Conservation (phyloP, 2,797 vertebrate species). For the Rhinatrema bivittatum region DNA sequence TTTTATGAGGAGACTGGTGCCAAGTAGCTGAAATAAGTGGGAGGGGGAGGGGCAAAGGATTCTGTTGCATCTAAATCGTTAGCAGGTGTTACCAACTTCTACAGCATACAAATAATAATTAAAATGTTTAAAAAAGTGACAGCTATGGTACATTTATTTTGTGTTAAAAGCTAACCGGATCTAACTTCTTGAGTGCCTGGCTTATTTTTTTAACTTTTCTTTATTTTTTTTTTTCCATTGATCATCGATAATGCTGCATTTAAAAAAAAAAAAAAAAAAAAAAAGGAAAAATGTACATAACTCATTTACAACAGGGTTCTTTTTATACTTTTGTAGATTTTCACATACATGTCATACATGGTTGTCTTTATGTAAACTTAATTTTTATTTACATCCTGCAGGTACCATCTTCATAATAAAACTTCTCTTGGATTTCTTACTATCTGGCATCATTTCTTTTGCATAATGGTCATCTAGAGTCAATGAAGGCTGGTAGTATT, state of each 20-base stretch:
- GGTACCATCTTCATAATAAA: conserved; percentile 99
- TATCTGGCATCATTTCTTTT: conserved; percentile 95
- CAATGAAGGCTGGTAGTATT: conserved; percentile 70
- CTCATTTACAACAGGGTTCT: conserved; percentile 96
- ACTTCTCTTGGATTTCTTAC: conserved; percentile 93
- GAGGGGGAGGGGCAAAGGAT: too few species aligned
- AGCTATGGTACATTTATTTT: conserved; percentile 97
- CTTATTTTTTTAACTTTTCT: too few species aligned
- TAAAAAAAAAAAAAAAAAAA: conserved; percentile 4
- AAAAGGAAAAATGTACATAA: conserved; percentile 91
- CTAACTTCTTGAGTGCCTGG: conserved; percentile 97
- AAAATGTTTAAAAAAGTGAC: conserved; percentile 95
- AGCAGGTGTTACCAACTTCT: conserved; percentile 98
- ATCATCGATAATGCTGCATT: conserved; percentile 95
- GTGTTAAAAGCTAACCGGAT: conserved; percentile 89
- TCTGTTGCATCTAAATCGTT: too few species aligned
- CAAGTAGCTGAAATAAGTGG: conserved; percentile 94
- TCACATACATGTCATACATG: conserved; percentile 93
- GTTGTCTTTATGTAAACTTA: conserved; percentile 95
- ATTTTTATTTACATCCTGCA: conserved; percentile 90
- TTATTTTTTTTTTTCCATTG: conserved; percentile 89
- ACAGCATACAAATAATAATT: conserved; percentile 89
- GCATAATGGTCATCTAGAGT: conserved; percentile 73
- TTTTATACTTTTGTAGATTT: conserved; percentile 96
- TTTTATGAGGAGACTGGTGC: conserved; percentile 99